A percentile compares a stretch with the other conserved stretches of the same genome.
phyloP scores from a whole-genome alignment of 2,797 vertebrate genomes.

The Phataginus tetradactyla region DNA sequence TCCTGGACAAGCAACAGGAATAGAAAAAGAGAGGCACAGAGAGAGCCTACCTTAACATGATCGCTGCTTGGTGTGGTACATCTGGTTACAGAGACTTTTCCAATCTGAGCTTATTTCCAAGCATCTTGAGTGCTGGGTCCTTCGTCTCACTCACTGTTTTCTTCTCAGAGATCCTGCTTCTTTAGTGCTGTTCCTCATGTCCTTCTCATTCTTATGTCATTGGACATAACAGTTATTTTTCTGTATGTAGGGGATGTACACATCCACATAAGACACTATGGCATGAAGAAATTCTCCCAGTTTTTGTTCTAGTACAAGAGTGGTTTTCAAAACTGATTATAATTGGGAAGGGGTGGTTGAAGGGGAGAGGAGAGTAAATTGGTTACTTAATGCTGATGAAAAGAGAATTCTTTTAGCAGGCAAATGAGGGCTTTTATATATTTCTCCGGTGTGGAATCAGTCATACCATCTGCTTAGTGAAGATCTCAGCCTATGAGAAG shows the following conservation, averaged over 20 bases:
- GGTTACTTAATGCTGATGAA: background rate
- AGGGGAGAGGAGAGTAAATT: background rate
- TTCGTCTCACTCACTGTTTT: background rate
- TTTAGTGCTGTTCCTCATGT: background rate
- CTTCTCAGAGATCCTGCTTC: background rate
- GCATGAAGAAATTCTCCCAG: background rate
- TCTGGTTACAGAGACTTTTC: background rate
- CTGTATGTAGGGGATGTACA: background rate
- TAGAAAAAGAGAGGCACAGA: background rate
- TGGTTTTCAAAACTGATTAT: background rate
- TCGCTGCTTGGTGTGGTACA: rapidly evolving
- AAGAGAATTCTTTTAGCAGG: background rate
- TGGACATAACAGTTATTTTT: background rate
- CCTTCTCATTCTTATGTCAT: background rate
- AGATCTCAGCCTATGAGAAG: background rate
- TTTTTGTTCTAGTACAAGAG: background rate
- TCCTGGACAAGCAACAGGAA: background rate
- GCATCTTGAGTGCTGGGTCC: background rate
- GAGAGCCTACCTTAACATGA: rapidly evolving
- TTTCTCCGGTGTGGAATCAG: background rate
- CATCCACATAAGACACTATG: background rate
- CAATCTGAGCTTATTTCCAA: background rate
- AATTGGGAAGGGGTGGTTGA: background rate
- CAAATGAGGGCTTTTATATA: background rate
- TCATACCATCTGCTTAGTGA: background rate